These are phyloP conservation scores for Agriotes lineatus DNA, from an alignment of 2,888 invertebrate species.

Conservation along the genomic window DNA sequence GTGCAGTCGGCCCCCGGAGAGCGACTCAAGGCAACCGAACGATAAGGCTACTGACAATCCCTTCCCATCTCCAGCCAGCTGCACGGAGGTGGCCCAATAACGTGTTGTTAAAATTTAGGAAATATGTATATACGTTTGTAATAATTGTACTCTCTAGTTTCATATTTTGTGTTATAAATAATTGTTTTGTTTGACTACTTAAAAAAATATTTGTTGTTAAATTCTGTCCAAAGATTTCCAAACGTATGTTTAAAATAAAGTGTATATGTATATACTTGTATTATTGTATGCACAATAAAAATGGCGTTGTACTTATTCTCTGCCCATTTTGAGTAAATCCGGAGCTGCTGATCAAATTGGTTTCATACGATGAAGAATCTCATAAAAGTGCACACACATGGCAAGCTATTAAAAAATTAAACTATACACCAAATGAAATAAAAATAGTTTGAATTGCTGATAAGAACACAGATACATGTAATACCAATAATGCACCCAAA, in stretches of 20 bases:
- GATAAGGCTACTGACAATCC: conserved; percentile 39
- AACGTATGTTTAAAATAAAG: conserved; percentile 65
- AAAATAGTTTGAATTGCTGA: no score
- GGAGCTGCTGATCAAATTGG: neutral
- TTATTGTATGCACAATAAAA: conserved; percentile 69
- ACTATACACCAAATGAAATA: no score
- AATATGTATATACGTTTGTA: conserved; percentile 54
- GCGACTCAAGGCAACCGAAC: neutral
- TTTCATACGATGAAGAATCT: no score
- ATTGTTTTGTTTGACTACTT: conserved; percentile 65
- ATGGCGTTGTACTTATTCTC: conserved; percentile 63
- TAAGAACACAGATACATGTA: no score
- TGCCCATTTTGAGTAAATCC: neutral
- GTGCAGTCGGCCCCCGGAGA: conserved; percentile 36
- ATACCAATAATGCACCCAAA: no score
- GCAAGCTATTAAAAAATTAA: no score
- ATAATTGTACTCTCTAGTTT: conserved; percentile 56
- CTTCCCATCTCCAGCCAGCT: conserved; percentile 35
- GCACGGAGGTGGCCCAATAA: conserved; percentile 45
- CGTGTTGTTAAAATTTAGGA: conserved; percentile 49
- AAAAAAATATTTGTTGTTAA: conserved; percentile 66
- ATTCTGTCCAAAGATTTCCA: conserved; percentile 68
- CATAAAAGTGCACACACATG: no score
- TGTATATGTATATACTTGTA: conserved; percentile 69
- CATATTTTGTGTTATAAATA: conserved; percentile 59